phyloP scores from a whole-genome alignment of 2,113 vertebrate genomes.

The Equus przewalskii region DNA sequence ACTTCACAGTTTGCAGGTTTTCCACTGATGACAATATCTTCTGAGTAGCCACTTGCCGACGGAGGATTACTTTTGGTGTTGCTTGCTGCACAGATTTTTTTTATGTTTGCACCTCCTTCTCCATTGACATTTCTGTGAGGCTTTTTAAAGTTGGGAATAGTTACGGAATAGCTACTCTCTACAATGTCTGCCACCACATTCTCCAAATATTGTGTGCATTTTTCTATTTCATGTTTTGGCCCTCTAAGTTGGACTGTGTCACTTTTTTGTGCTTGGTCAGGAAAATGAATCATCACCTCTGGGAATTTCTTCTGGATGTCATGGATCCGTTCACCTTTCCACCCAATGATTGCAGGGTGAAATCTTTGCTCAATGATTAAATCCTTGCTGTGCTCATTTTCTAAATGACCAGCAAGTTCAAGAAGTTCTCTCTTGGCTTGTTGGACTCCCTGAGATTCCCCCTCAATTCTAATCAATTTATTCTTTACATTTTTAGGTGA shows the following conservation, averaged over 20 bases:
- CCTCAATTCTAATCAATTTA: conserved; percentile 95
- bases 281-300: conserved; percentile 97
- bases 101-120: conserved; percentile 16
- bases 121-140: conserved; percentile 82
- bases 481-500: conserved; percentile 90
- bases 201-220: conserved; percentile 95
- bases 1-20: conserved; percentile 49
- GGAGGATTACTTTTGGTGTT: conserved; percentile 26
- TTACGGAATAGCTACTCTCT: conserved; percentile 91
- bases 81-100: neutral
- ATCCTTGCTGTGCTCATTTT: conserved; percentile 97
- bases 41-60: neutral
- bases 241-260: conserved; percentile 95
- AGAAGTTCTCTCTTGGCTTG: conserved; percentile 97
- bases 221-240: conserved; percentile 95
- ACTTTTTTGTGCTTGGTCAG: conserved; percentile 94
- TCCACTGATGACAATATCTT: conserved; percentile 36
- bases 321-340: conserved; percentile 95
- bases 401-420: conserved; percentile 93
- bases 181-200: conserved; percentile 94
- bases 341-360: conserved; percentile 95
- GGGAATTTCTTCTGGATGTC: conserved; percentile 96
- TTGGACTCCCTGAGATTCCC: conserved; percentile 95
- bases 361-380: conserved; percentile 97
- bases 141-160: conserved; percentile 91